Conservation (phyloP, 1,140 invertebrate genomes). For the Leptopilina boulardi region DNA sequence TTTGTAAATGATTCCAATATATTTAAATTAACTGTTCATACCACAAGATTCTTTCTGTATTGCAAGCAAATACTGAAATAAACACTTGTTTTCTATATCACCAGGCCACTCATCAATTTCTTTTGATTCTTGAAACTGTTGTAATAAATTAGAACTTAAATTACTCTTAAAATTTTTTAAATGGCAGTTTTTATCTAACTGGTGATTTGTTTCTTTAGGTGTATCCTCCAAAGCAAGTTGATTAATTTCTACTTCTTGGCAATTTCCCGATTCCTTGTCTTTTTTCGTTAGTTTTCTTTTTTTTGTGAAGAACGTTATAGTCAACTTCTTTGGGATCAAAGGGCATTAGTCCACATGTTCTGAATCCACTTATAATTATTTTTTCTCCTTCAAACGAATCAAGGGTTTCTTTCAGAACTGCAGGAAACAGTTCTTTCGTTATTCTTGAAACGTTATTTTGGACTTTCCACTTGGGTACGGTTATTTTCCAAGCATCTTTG, state of each 20-base stretch:
- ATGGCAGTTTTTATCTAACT: background rate
- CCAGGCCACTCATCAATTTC: background rate
- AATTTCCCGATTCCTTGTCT: background rate
- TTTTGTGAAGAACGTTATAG: background rate
- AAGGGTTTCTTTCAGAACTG: conserved; percentile 53
- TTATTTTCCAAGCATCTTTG: conserved; percentile 56
- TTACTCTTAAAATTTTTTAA: background rate
- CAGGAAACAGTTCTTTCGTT: conserved; percentile 48
- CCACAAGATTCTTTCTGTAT: background rate
- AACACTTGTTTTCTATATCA: background rate
- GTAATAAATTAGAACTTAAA: background rate
- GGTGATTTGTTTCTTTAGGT: background rate
- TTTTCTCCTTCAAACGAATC: conserved; percentile 41
- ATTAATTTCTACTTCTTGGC: background rate
- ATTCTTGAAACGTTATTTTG: conserved; percentile 48
- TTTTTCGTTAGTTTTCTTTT: background rate
- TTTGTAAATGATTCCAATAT: background rate
- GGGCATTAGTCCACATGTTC: conserved; percentile 53
- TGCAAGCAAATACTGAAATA: background rate
- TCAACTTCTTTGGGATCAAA: conserved; percentile 30
- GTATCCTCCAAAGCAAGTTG: background rate
- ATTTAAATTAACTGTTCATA: background rate
- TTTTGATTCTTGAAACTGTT: background rate
- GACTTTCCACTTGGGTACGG: conserved; percentile 50
- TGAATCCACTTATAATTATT: conserved; percentile 55